These are phyloP conservation scores for Hyles euphorbiae DNA, from an alignment of 1,140 invertebrate genomes.

Conservation along the genomic window DNA sequence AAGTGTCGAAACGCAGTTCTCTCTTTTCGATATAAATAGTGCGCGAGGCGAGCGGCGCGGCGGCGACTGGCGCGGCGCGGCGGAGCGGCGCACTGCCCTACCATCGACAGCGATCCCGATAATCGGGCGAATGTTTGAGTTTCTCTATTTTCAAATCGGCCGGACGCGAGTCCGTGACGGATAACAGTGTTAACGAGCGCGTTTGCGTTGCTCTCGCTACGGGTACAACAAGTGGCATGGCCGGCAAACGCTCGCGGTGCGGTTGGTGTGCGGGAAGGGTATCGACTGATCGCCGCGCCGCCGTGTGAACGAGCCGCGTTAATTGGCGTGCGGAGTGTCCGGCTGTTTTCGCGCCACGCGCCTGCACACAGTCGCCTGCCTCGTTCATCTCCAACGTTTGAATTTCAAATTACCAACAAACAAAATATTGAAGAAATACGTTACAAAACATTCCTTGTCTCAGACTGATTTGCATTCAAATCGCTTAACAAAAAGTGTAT, in stretches of 20 bases:
- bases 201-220: conserved; percentile 37
- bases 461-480: too few relatives aligned
- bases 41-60: conserved; percentile 38
- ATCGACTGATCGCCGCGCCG: conserved; percentile 21
- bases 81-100: conserved; percentile 58
- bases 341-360: conserved; percentile 60
- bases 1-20: conserved; percentile 59
- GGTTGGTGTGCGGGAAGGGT: conserved; percentile 32
- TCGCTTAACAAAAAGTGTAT: neutral
- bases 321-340: conserved; percentile 62
- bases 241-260: conserved; percentile 28
- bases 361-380: conserved; percentile 18
- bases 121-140: conserved; percentile 66
- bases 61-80: too few relatives aligned
- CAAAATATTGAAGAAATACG: conserved; percentile 26
- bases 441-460: too few relatives aligned
- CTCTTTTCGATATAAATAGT: conserved; percentile 70
- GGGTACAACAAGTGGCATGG: conserved; percentile 18
- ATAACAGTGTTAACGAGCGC: conserved; percentile 30
- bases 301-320: conserved; percentile 61
- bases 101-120: conserved; percentile 69
- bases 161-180: conserved; percentile 38
- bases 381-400: conserved; percentile 34
- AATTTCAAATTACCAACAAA: conserved; percentile 49
- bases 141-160: conserved; percentile 70